phyloP scores from a whole-genome alignment of 2,797 vertebrate species.

The Antennarius maculatus region DNA sequence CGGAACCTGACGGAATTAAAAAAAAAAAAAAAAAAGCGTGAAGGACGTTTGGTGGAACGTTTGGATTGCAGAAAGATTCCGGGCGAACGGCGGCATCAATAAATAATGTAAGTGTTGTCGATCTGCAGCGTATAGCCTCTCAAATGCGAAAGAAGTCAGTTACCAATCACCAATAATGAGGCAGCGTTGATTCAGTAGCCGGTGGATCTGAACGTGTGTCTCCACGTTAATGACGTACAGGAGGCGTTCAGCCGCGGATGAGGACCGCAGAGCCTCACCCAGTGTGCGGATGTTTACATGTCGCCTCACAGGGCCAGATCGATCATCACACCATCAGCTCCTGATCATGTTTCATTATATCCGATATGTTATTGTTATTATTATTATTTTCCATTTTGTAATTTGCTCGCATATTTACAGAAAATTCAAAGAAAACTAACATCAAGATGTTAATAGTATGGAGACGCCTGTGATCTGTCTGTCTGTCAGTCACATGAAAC shows the following conservation, averaged over 20 bases:
- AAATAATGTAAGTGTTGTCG: constrained; percentile 65
- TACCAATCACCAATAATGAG: not conserved
- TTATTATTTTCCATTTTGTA: too few species aligned
- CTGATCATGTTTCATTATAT: not conserved
- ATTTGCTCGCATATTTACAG: too few species aligned
- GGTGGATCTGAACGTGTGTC: not conserved
- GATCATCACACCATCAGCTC: not conserved
- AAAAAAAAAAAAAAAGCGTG: not conserved
- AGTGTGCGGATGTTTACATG: constrained; percentile 66
- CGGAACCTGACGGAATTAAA: constrained; percentile 6
- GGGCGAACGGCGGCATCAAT: constrained; percentile 31
- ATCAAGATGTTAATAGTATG: too few species aligned
- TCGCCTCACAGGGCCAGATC: constrained; percentile 22
- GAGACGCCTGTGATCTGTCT: too few species aligned
- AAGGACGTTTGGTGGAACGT: constrained; percentile 15
- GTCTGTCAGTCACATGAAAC: too few species aligned
- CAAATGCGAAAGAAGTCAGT: not conserved
- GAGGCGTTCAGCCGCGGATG: too few species aligned
- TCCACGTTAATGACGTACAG: not conserved
- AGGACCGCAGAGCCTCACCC: too few species aligned
- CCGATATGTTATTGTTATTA: not conserved
- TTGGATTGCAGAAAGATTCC: constrained; percentile 48
- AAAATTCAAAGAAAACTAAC: too few species aligned
- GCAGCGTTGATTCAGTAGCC: not conserved
- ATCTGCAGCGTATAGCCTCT: not conserved